Base-by-base conservation (phyloP, 1,140 invertebrate species). In the Acromyrmex echinatior region DNA sequence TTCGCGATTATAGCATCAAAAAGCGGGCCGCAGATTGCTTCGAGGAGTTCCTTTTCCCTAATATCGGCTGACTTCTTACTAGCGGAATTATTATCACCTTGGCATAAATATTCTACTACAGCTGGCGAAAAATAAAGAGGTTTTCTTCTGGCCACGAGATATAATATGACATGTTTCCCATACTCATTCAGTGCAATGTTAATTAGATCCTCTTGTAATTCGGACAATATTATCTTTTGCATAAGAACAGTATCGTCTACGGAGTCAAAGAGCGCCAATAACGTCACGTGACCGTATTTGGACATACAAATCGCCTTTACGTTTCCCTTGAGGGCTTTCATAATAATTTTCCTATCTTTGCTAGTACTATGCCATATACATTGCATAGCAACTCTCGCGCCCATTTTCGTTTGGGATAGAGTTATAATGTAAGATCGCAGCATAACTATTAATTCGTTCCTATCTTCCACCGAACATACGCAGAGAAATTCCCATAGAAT, bases 221-320 rank as follows among this genome's bases (percentile, higher is more conserved):
- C 97, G 74, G 97, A 95, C 25, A 98, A 95, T 63, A 98, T 96
- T 16, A 97, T 97, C 95, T 99, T 99, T 88, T 98, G 97, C 28
- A 99, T 96, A 0, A 99, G 95, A 68, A 98, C 97, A 3, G 99
- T 99, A 92, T 99, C 99, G 95, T 99, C 99, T 1, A 99, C 97
- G n/a, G 96, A 96, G 93, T 99, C 98, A 88, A 99, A 97, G 66
- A 99, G 96, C 0, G 98, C 97, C 78, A 99, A 95, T 49, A 99
- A 94, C 10, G 98, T 96, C 25, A 98, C 94, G 93, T 99, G 97
- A 0, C 98, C 98, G 92, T 98, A 97, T 94, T 99, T 98, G 88
- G 99, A 98, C 53, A 96, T 97, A 28, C 97, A 97, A 12, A 99
- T 96, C 86, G 98, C 97, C 14, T 97, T 95, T 3, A 98, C 96